Conservation (phyloP, 1,140 invertebrate genomes). For the Zaprionus ornatus region DNA sequence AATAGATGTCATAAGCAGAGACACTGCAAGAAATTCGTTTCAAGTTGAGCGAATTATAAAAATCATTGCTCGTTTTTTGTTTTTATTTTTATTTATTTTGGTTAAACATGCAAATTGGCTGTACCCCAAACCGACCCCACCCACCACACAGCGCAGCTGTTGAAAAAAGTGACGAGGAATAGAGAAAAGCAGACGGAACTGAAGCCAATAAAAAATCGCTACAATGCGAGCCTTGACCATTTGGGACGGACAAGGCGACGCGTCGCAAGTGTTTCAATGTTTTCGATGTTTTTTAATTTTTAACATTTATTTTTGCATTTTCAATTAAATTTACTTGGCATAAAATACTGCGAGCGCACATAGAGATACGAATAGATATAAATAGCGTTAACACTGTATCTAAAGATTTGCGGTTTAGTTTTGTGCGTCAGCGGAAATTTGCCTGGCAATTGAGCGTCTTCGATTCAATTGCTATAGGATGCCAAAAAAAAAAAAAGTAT, state of each 20-base stretch:
- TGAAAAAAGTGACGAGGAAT: neutral
- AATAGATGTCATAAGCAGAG: slow-evolving; percentile 60
- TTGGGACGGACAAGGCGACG: slow-evolving; percentile 26
- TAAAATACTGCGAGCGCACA: slow-evolving; percentile 46
- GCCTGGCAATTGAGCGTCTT: slow-evolving; percentile 58
- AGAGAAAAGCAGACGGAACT: slow-evolving; percentile 24
- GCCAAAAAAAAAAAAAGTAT: neutral
- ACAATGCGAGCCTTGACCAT: slow-evolving; percentile 67
- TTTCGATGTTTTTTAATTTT: slow-evolving; percentile 35
- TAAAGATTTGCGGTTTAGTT: slow-evolving; percentile 33
- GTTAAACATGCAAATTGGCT: slow-evolving; percentile 40
- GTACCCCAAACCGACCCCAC: neutral
- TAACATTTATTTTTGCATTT: slow-evolving; percentile 37
- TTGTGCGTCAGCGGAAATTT: slow-evolving; percentile 77
- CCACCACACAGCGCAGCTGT: slow-evolving; percentile 8
- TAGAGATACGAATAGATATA: slow-evolving; percentile 9
- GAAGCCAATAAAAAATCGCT: slow-evolving; percentile 55
- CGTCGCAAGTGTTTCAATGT: slow-evolving; percentile 41
- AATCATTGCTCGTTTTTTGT: slow-evolving; percentile 40
- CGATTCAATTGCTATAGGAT: slow-evolving; percentile 54
- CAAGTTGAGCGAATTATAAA: slow-evolving; percentile 58
- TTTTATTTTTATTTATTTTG: too few species aligned
- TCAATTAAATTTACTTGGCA: slow-evolving; percentile 64
- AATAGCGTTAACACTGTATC: slow-evolving; percentile 11
- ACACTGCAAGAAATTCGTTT: slow-evolving; percentile 66